Percentiles rank a stretch among this genome's conserved stretches.
Evolutionary conservation across 1,140 invertebrate species (phyloP).

Genomic region (Drosophila ironensis): DNA sequence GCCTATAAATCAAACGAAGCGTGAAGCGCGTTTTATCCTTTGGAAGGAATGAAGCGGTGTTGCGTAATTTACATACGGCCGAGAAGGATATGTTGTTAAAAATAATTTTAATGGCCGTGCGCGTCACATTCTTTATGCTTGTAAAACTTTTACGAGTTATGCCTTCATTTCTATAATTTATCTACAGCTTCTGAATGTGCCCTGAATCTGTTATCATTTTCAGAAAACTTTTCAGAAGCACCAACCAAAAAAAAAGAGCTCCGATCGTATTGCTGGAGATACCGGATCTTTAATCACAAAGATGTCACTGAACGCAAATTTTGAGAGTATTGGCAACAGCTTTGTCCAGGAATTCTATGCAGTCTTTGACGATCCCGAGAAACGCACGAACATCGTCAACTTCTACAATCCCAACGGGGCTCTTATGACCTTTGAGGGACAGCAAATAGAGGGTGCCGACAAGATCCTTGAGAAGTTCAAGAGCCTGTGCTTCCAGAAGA

Average conservation of each 20-base stretch:
- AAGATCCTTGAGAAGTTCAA: conserved; percentile 98
- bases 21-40: conserved; percentile 61
- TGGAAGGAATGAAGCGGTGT: conserved; percentile 28
- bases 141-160: conserved; percentile 46
- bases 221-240: not conserved
- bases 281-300: no score
- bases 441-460: conserved; percentile 93
- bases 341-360: conserved; percentile 97
- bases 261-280: no score
- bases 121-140: conserved; percentile 46
- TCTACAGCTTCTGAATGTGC: conserved; percentile 26
- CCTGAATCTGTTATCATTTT: conserved; percentile 14
- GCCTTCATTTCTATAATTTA: conserved; percentile 28
- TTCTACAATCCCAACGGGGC: conserved; percentile 96
- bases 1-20: conserved; percentile 73
- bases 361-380: conserved; percentile 92
- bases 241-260: no score
- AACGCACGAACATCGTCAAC: conserved; percentile 90
- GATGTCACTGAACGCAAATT: conserved; percentile 94
- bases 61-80: conserved; percentile 50
- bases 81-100: conserved; percentile 43
- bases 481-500: conserved; percentile 95
- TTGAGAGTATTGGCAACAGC: conserved; percentile 94
- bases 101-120: conserved; percentile 51
- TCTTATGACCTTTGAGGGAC: conserved; percentile 97